Evolutionary conservation across 2,113 vertebrate genomes (phyloP).

Genomic region (Triplophysa rosa): DNA sequence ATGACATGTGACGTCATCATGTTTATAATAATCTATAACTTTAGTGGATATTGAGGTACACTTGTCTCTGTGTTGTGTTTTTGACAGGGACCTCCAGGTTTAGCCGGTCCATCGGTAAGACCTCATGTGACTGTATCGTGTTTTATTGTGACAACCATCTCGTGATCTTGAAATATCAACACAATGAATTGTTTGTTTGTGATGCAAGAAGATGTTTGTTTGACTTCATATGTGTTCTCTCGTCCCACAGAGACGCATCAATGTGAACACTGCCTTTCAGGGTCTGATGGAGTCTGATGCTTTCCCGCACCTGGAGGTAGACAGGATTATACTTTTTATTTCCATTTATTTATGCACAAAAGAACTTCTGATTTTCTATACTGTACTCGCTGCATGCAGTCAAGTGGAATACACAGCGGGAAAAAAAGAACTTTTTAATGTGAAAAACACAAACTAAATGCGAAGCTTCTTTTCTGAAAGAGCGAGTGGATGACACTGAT

Average conservation of each 20-base stretch:
- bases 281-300: conserved; percentile 75
- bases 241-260: conserved; percentile 79
- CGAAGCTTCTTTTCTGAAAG: too few relatives aligned
- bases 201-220: neutral
- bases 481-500: too few relatives aligned
- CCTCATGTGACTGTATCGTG: neutral
- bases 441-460: too few relatives aligned
- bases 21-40: conserved; percentile 2
- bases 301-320: conserved; percentile 85
- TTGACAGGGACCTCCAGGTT: conserved; percentile 85
- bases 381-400: too few relatives aligned
- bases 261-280: conserved; percentile 74
- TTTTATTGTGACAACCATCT: neutral
- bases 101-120: conserved; percentile 83
- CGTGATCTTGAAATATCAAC: too few relatives aligned
- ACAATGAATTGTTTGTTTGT: too few relatives aligned
- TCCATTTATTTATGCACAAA: too few relatives aligned
- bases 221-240: conserved; percentile 9
- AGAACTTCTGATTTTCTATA: too few relatives aligned
- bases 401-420: too few relatives aligned
- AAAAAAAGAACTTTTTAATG: too few relatives aligned
- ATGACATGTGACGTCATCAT: neutral
- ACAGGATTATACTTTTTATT: neutral
- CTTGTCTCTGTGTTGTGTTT: conserved; percentile 16
- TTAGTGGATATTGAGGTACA: conserved; percentile 30